Conservation (phyloP, 2,888 invertebrate genomes). For the Alsophila aescularia region DNA sequence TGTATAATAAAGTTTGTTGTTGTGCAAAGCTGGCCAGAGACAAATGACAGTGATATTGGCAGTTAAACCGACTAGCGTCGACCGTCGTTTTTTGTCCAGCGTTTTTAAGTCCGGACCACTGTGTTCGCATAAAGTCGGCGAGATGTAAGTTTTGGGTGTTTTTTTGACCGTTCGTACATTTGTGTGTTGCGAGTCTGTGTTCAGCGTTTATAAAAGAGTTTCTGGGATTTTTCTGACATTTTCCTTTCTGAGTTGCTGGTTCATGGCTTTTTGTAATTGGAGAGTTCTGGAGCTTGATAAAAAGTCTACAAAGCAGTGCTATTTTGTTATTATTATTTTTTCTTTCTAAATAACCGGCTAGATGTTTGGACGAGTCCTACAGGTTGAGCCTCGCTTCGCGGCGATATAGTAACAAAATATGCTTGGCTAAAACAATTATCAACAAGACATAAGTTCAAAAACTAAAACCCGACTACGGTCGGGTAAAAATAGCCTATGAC, state of each 20-base stretch:
- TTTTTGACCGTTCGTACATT: conserved; percentile 24
- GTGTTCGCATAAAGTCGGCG: conserved; percentile 41
- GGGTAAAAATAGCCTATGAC: too few relatives aligned
- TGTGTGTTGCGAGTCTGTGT: conserved; percentile 7
- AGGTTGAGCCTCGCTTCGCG: too few relatives aligned
- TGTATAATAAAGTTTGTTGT: conserved; percentile 43
- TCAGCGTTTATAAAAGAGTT: conserved; percentile 10
- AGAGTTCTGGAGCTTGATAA: conserved; percentile 4
- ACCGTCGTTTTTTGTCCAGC: conserved; percentile 51
- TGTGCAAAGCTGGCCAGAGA: conserved; percentile 58
- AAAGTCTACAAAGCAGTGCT: neutral
- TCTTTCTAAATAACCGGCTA: too few relatives aligned
- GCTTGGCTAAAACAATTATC: too few relatives aligned
- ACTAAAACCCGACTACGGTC: too few relatives aligned
- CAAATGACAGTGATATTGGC: conserved; percentile 73
- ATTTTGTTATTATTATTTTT: neutral
- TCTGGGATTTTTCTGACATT: conserved; percentile 1
- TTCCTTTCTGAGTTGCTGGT: neutral
- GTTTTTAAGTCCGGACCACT: conserved; percentile 54
- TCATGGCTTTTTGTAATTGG: conserved; percentile 14
- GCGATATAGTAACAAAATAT: too few relatives aligned
- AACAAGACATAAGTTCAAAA: too few relatives aligned
- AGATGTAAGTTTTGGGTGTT: conserved; percentile 35
- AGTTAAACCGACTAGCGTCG: conserved; percentile 60
- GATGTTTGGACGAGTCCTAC: too few relatives aligned